Percentiles rank a stretch among this genome's conserved stretches.
Evolutionary conservation across 1,140 invertebrate genomes (phyloP).

Genomic region (Drosophila mauritiana): DNA sequence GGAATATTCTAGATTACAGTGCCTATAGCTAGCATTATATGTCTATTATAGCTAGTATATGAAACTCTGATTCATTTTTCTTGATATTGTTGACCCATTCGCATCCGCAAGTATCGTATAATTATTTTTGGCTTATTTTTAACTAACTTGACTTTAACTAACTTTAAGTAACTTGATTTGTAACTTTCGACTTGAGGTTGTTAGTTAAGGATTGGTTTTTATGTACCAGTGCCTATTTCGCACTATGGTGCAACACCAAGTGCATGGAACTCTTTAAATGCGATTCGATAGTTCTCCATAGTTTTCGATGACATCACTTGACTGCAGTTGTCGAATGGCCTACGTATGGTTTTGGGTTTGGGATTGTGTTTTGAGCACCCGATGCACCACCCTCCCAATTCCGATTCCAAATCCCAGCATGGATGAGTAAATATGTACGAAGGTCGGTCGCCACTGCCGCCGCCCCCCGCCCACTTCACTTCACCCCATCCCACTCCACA

Average conservation of each 20-base stretch:
- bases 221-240: neutral
- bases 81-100: too few relatives aligned
- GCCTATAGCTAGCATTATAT: too few relatives aligned
- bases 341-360: slow-evolving; percentile 52
- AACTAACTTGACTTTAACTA: too few relatives aligned
- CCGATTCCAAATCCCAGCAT: slow-evolving; percentile 48
- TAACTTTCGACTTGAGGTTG: neutral
- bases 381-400: slow-evolving; percentile 19
- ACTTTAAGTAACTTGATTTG: too few relatives aligned
- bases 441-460: slow-evolving; percentile 26
- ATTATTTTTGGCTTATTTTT: too few relatives aligned
- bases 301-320: slow-evolving; percentile 40
- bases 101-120: too few relatives aligned
- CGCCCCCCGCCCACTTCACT: neutral
- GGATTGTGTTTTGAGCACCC: slow-evolving; percentile 29
- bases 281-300: slow-evolving; percentile 29
- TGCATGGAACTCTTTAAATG: slow-evolving; percentile 17
- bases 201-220: neutral
- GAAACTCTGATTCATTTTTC: too few relatives aligned
- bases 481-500: slow-evolving; percentile 41
- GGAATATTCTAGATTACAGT: slow-evolving; percentile 1
- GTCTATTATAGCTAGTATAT: too few relatives aligned
- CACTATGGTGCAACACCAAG: neutral
- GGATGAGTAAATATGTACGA: slow-evolving; percentile 71
- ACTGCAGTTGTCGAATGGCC: slow-evolving; percentile 34